Evolutionary conservation across 2,113 vertebrate genomes (phyloP).

Genomic region (Semicossyphus pulcher): DNA sequence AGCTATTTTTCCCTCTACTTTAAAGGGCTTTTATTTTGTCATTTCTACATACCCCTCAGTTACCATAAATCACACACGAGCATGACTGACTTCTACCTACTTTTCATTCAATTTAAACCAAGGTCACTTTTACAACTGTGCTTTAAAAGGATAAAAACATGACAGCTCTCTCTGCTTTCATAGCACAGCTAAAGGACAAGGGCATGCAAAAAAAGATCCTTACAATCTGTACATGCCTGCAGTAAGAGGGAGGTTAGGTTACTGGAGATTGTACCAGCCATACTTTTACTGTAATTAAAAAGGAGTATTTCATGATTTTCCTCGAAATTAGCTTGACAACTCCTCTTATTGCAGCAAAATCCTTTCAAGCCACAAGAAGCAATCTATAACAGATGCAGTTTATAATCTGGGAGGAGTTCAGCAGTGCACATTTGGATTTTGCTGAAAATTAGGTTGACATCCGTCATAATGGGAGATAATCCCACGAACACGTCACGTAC

Average conservation of each 20-base stretch:
- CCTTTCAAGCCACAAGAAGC: constrained; percentile 7
- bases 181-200: constrained; percentile 5
- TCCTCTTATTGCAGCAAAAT: constrained; percentile 27
- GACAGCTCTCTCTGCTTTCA: constrained; percentile 4
- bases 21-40: neutral
- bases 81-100: neutral
- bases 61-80: constrained; percentile 11
- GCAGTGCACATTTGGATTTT: constrained; percentile 48
- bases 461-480: constrained; percentile 55
- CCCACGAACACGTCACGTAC: constrained; percentile 25
- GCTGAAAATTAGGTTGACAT: constrained; percentile 47
- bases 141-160: constrained; percentile 14
- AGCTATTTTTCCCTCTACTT: neutral
- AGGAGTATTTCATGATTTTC: constrained; percentile 19
- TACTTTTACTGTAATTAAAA: constrained; percentile 23
- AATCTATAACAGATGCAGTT: constrained; percentile 44
- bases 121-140: constrained; percentile 57
- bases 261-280: neutral
- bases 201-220: neutral
- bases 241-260: neutral
- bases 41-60: neutral
- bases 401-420: constrained; percentile 27
- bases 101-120: constrained; percentile 23
- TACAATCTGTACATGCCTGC: neutral
- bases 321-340: constrained; percentile 43